Percentiles rank a stretch among this genome's conserved stretches.
Conservation (phyloP, 2,113 vertebrate genomes). For the Bathybates hornii region DNA sequence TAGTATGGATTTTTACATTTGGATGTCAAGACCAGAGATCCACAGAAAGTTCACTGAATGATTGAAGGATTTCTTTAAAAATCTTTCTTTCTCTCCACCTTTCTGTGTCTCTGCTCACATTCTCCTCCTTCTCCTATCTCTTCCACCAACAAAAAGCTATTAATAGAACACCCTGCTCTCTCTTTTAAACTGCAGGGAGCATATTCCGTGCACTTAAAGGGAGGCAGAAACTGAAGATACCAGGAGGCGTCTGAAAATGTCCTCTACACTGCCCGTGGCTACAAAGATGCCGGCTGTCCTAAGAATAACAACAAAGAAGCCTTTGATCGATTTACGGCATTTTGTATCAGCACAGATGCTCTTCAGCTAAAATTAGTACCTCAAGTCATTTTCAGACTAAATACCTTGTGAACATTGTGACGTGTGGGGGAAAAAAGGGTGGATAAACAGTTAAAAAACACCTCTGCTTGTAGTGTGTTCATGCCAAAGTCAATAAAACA, state of each 20-base stretch:
- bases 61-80: neutral
- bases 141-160: constrained; percentile 58
- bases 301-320: constrained; percentile 65
- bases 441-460: neutral
- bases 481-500: neutral
- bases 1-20: neutral
- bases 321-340: constrained; percentile 48
- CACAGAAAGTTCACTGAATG: neutral
- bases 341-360: constrained; percentile 29
- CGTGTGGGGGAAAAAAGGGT: neutral
- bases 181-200: constrained; percentile 51
- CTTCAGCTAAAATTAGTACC: constrained; percentile 47
- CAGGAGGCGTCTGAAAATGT: constrained; percentile 55
- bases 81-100: neutral
- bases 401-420: neutral
- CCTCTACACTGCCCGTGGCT: constrained; percentile 32
- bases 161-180: constrained; percentile 57
- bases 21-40: neutral
- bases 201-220: constrained; percentile 51
- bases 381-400: constrained; percentile 22
- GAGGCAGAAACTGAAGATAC: constrained; percentile 47
- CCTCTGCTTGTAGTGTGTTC: neutral
- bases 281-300: constrained; percentile 42
- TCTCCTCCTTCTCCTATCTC: constrained; percentile 18
- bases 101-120: constrained; percentile 25